Percentiles rank a stretch among this genome's conserved stretches.
These are phyloP conservation scores for Agrilus planipennis DNA, from an alignment of 1,140 invertebrate species.

Conservation along the genomic window DNA sequence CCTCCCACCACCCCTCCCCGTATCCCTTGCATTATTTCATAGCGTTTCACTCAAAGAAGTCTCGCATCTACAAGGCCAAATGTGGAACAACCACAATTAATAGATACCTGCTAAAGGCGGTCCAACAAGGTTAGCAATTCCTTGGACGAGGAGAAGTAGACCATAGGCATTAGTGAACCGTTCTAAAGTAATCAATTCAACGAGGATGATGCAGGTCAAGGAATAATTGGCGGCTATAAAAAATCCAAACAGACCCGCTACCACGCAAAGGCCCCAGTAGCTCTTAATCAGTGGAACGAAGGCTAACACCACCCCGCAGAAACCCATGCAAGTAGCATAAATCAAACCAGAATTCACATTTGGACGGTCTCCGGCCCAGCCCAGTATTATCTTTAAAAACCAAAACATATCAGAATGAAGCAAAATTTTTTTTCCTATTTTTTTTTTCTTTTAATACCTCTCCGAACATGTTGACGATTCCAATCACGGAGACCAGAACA, in stretches of 20 bases:
- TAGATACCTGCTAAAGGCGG: slow-evolving; percentile 78
- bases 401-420: neutral
- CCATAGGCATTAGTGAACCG: slow-evolving; percentile 86
- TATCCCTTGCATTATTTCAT: too few relatives aligned
- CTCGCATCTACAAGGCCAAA: too few relatives aligned
- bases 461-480: slow-evolving; percentile 74
- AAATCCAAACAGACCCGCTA: slow-evolving; percentile 65
- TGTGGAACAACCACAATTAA: too few relatives aligned
- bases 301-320: slow-evolving; percentile 59
- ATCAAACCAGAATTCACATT: slow-evolving; percentile 62
- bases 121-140: slow-evolving; percentile 75
- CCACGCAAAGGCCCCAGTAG: slow-evolving; percentile 48
- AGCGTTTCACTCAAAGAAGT: too few relatives aligned
- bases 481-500: slow-evolving; percentile 72
- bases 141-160: slow-evolving; percentile 74
- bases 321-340: slow-evolving; percentile 65
- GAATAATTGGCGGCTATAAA: slow-evolving; percentile 82
- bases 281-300: slow-evolving; percentile 53
- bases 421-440: neutral
- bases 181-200: slow-evolving; percentile 73
- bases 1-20: too few relatives aligned
- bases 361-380: slow-evolving; percentile 72
- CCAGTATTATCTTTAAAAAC: slow-evolving; percentile 64
- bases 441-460: slow-evolving; percentile 45
- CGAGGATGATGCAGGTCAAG: slow-evolving; percentile 73